Evolutionary conservation across 2,113 vertebrate genomes (phyloP).

Genomic region (Eudorcas thomsonii): DNA sequence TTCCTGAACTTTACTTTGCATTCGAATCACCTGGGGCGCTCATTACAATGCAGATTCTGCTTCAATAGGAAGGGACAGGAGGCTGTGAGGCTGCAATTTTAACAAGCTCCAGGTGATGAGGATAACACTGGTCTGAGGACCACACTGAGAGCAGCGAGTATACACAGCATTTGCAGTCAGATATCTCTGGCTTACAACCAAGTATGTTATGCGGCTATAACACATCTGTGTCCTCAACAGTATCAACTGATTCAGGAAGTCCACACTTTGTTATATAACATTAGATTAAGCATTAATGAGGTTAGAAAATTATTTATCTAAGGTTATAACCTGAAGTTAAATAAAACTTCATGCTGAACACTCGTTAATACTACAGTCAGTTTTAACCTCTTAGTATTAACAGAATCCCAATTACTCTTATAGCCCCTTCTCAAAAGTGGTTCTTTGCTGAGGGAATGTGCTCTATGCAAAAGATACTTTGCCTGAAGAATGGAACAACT

Average conservation of each 20-base stretch:
- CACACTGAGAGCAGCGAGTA: not conserved
- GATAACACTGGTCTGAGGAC: not conserved
- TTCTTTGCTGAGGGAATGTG: slow-evolving; percentile 24
- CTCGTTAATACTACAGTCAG: slow-evolving; percentile 48
- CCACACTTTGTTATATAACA: slow-evolving; percentile 75
- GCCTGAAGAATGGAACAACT: slow-evolving; percentile 46
- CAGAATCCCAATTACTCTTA: slow-evolving; percentile 51
- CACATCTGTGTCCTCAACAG: slow-evolving; percentile 7
- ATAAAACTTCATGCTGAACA: slow-evolving; percentile 70
- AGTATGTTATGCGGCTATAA: not conserved
- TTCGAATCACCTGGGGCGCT: not conserved
- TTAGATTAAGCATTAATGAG: slow-evolving; percentile 78
- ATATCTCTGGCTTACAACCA: not conserved
- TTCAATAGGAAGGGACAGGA: not conserved
- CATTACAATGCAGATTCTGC: not conserved
- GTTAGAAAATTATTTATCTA: slow-evolving; percentile 78
- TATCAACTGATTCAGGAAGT: slow-evolving; percentile 65
- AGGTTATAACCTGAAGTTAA: slow-evolving; percentile 75
- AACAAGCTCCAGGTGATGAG: not conserved
- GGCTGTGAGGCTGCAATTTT: not conserved
- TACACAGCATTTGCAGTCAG: not conserved
- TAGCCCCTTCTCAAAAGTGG: slow-evolving; percentile 37
- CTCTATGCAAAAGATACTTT: slow-evolving; percentile 46
- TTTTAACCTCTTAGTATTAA: slow-evolving; percentile 63
- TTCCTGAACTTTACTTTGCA: not conserved